Evolutionary conservation across 2,888 invertebrate species (phyloP), one percentile per base, ranked within the genome.

Genomic region (Acleris holmiana): DNA sequence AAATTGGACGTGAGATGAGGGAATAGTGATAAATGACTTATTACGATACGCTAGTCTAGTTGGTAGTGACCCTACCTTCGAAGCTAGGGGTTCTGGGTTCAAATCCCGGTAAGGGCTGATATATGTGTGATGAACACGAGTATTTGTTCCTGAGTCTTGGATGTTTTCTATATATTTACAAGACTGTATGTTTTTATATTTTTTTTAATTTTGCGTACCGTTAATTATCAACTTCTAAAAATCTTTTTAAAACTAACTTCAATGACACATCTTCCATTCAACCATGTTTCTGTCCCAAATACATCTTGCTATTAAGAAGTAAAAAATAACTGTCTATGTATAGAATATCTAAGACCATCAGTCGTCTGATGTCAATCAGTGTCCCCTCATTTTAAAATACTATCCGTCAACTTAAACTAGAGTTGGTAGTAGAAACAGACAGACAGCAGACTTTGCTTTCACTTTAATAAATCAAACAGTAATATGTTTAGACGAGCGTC

Each of bases 291-390:
- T 47, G 47, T 58, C 18, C 53, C 41, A 25, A 63, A 63, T 50
- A 47, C 58, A 40, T 53, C 18, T 40, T 48, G 40, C 49, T 41
- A 35, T 19, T 41, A 48, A 53, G 47, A 25, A 17, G 48, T 48
- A 64, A 53, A 64, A 64, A 59, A 41, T 18, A 49, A 0, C 53
- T 2, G 5, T n/a, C 29, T 64, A 64, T 64, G 59, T 64, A 41
- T 61, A 70, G 71, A 73, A 44, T 4, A 40, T 17, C 55, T 49
- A 50, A 56, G 49, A 51, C 56, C 67, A 69, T 68, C 81, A 82
- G 75, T 81, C 80, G 75, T 68, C 73, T 69, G 71, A 74, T 77
- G 82, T 86, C 88, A 84, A 81, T 87, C 85, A 82, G 73, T 76
- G 76, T 75, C 74, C 70, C 67, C 69, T 75, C 74, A 69, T 74